Evolutionary conservation across 2,113 vertebrate genomes (phyloP).

Genomic region (Ophiodon elongatus): DNA sequence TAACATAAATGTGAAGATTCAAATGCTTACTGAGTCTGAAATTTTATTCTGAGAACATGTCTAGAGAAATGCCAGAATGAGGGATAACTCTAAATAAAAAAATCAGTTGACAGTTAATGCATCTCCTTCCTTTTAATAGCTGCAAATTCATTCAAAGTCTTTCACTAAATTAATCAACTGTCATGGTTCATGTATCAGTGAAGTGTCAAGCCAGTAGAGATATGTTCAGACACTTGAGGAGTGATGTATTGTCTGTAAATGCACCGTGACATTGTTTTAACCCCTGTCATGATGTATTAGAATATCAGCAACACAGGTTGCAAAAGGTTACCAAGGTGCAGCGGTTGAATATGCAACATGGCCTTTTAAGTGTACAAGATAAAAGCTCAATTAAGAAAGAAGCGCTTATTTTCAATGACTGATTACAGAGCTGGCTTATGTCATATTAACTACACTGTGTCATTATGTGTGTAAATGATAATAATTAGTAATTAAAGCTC

Average conservation of each 20-base stretch:
- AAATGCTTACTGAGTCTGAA: background rate
- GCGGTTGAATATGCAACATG: conserved; percentile 34
- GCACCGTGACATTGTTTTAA: conserved; percentile 32
- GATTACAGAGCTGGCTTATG: background rate
- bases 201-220: background rate
- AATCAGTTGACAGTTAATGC: background rate
- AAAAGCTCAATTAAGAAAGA: conserved; percentile 28
- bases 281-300: conserved; percentile 44
- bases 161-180: conserved; percentile 13
- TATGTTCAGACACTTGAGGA: background rate
- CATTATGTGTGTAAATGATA: background rate
- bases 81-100: background rate
- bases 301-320: conserved; percentile 19
- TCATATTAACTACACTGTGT: background rate
- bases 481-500: background rate
- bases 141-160: background rate
- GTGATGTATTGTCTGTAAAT: conserved; percentile 27
- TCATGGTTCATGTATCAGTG: conserved; percentile 22
- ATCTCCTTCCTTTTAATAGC: background rate
- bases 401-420: conserved; percentile 16
- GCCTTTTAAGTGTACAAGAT: background rate
- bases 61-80: conserved; percentile 20
- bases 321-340: conserved; percentile 17
- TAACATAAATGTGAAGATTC: background rate
- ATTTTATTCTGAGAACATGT: background rate